A percentile compares a stretch with the other conserved stretches of the same genome.
phyloP scores from a whole-genome alignment of 2,113 vertebrate species.

The Garra rufa region DNA sequence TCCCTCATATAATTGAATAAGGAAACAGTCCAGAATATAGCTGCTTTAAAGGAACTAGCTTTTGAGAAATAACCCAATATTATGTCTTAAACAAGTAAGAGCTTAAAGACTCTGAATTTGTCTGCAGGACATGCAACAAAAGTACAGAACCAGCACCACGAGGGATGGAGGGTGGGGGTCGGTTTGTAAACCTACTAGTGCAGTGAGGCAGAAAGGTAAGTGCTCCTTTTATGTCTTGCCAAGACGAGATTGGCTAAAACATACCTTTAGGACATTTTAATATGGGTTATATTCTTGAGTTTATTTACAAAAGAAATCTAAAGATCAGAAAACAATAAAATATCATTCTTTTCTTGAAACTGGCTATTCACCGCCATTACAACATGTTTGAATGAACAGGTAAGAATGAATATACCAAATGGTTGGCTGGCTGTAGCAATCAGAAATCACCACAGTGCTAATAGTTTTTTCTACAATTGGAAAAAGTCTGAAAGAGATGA shows the following conservation, averaged over 20 bases:
- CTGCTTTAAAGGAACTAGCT: background rate
- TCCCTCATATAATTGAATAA: background rate
- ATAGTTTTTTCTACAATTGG: background rate
- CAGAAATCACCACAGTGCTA: background rate
- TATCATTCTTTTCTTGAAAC: background rate
- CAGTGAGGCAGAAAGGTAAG: slow-evolving; percentile 33
- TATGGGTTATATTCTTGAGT: background rate
- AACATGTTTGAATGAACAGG: background rate
- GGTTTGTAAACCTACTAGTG: slow-evolving; percentile 14
- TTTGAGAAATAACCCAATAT: background rate
- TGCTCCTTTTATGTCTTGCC: background rate
- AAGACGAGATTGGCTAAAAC: background rate
- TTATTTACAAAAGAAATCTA: background rate
- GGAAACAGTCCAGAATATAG: background rate
- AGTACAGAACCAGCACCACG: background rate
- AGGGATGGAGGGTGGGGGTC: slow-evolving; percentile 15
- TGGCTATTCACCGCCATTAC: background rate
- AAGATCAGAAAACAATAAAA: background rate
- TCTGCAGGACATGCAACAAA: background rate
- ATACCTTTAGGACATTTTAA: background rate
- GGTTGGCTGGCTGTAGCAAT: background rate
- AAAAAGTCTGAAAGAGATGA: background rate
- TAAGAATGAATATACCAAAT: background rate
- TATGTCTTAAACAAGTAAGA: background rate
- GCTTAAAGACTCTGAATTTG: background rate